Conservation (phyloP, 1,140 invertebrate species). For the Thalassaphorura encarpata region DNA sequence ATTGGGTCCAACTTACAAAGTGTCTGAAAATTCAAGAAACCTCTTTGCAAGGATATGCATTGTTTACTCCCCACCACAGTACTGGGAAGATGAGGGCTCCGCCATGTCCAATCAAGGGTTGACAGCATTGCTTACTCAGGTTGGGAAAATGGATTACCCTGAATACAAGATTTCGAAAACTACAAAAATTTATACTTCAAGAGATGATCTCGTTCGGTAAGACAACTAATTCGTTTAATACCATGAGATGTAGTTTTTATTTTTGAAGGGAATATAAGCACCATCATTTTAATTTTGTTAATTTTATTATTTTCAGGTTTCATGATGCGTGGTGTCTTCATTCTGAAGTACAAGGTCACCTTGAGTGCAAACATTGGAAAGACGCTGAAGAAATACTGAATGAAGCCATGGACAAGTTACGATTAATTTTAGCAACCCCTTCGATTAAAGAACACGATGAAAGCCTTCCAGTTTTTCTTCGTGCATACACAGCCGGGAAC, state of each 20-base stretch:
- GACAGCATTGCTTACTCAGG: constrained; percentile 43
- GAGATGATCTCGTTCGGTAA: constrained; percentile 39
- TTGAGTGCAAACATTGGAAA: constrained; percentile 36
- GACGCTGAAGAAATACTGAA: constrained; percentile 32
- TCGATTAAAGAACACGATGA: constrained; percentile 34
- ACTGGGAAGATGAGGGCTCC: constrained; percentile 40
- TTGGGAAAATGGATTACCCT: constrained; percentile 43
- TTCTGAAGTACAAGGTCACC: constrained; percentile 32
- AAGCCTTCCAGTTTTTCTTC: constrained; percentile 40
- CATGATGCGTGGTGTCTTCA: constrained; percentile 35
- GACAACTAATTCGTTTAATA: not conserved
- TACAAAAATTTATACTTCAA: constrained; percentile 38
- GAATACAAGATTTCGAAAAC: constrained; percentile 39
- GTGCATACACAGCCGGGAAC: constrained; percentile 41
- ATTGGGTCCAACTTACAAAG: constrained; percentile 38
- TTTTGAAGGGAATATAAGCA: no score
- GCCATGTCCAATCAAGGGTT: constrained; percentile 38
- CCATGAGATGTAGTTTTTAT: no score
- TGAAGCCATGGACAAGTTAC: constrained; percentile 25
- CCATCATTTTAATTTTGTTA: not conserved
- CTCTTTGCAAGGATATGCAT: constrained; percentile 42
- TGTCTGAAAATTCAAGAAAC: constrained; percentile 34
- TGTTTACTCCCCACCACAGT: constrained; percentile 39
- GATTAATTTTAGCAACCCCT: constrained; percentile 9
- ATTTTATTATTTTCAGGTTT: constrained; percentile 29